Evolutionary conservation across 2,113 vertebrate species (phyloP).

Genomic region (Enhydra lutris): DNA sequence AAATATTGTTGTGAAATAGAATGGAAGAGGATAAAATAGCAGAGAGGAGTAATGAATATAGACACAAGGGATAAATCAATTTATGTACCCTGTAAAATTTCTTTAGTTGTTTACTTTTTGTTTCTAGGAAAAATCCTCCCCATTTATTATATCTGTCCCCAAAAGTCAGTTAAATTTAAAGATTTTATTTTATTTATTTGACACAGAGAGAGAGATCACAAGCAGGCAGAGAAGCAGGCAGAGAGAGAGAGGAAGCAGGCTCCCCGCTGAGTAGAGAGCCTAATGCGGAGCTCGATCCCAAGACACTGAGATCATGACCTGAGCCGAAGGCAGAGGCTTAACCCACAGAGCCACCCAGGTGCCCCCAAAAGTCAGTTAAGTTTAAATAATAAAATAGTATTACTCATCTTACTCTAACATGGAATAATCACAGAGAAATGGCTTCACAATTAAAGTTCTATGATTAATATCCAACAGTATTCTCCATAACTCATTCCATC

Average conservation of each 20-base stretch:
- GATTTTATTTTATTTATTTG: too few relatives aligned
- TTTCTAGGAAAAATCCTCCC: background rate
- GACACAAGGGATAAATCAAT: slow-evolving; percentile 9
- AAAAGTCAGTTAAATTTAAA: background rate
- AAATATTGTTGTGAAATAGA: slow-evolving; percentile 39
- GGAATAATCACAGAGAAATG: background rate
- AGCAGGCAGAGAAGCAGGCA: too few relatives aligned
- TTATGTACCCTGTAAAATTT: background rate
- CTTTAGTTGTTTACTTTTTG: background rate
- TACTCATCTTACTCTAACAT: background rate
- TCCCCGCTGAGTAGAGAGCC: too few relatives aligned
- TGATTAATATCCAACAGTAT: background rate
- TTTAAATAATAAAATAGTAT: background rate
- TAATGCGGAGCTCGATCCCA: too few relatives aligned
- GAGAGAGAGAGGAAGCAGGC: too few relatives aligned
- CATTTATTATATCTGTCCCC: background rate
- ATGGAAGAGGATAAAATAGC: background rate
- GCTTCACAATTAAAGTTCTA: background rate
- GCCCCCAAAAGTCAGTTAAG: background rate
- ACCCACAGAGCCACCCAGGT: too few relatives aligned
- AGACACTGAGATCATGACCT: too few relatives aligned
- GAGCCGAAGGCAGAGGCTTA: too few relatives aligned
- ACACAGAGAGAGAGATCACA: too few relatives aligned
- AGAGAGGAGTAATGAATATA: background rate
- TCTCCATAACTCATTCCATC: background rate